phyloP scores from a whole-genome alignment of 2,888 invertebrate species.

The Xestia rhomboidea region DNA sequence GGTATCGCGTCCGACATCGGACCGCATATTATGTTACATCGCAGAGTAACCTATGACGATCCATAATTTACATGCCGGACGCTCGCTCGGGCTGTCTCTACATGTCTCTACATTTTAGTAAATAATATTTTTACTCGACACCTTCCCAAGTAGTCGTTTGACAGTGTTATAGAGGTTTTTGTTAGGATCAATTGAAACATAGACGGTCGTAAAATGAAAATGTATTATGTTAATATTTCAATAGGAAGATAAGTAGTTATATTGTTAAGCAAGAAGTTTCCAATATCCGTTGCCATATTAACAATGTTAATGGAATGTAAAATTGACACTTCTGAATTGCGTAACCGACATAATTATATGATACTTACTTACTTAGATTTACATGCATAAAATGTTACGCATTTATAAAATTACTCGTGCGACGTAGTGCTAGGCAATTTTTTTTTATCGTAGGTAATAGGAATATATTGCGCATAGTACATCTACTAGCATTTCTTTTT shows the following conservation, averaged over 20 bases:
- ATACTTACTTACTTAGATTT: neutral
- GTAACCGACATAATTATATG: neutral
- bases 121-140: slow-evolving; percentile 77
- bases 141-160: slow-evolving; percentile 76
- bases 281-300: slow-evolving; percentile 15
- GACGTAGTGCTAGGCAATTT: neutral
- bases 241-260: slow-evolving; percentile 29
- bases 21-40: slow-evolving; percentile 86
- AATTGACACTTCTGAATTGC: slow-evolving; percentile 34
- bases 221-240: slow-evolving; percentile 49
- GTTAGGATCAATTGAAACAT: slow-evolving; percentile 60
- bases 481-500: neutral
- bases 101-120: slow-evolving; percentile 62
- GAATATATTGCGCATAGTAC: neutral
- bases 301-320: slow-evolving; percentile 28
- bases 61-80: slow-evolving; percentile 79
- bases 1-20: slow-evolving; percentile 83
- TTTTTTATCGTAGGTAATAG: neutral
- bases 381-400: neutral
- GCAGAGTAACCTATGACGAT: slow-evolving; percentile 79
- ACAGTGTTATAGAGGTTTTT: slow-evolving; percentile 67
- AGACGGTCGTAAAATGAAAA: slow-evolving; percentile 42
- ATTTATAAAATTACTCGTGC: neutral
- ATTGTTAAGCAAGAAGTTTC: slow-evolving; percentile 28
- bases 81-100: slow-evolving; percentile 62